Evolutionary conservation across 2,113 vertebrate species (phyloP).

Genomic region (Hystrix brachyura): DNA sequence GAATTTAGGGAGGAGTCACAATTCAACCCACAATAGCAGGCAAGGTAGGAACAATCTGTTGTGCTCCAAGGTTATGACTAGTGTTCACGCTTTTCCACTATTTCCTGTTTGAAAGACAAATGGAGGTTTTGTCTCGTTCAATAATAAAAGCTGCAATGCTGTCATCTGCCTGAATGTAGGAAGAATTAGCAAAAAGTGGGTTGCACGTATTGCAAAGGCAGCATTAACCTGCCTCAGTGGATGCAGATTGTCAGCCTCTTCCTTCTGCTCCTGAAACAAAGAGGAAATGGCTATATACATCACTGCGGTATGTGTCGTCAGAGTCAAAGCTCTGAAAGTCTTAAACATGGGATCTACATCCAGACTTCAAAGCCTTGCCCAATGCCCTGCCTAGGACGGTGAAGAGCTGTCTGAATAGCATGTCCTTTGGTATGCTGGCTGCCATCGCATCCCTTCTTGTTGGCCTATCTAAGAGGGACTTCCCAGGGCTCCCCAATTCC

Average conservation of each 20-base stretch:
- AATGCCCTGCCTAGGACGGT: not conserved
- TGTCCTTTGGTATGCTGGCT: not conserved
- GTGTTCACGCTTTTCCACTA: not conserved
- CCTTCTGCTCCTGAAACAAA: constrained; percentile 32
- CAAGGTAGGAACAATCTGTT: not conserved
- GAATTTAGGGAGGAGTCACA: not conserved
- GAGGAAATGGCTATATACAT: not conserved
- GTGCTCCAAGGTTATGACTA: not conserved
- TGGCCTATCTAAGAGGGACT: not conserved
- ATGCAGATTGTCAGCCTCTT: not conserved
- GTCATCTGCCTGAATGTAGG: not conserved
- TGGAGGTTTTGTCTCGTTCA: not conserved
- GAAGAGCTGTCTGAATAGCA: not conserved
- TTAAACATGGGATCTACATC: not conserved
- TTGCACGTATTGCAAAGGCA: not conserved
- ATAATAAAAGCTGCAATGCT: not conserved
- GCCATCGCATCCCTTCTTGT: not conserved
- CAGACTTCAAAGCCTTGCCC: not conserved
- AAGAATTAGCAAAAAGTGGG: not conserved
- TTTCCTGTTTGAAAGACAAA: not conserved
- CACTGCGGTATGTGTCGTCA: not conserved
- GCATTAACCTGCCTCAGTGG: not conserved
- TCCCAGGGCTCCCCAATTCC: not conserved
- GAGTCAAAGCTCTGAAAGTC: not conserved
- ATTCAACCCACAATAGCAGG: not conserved